Conservation (phyloP, 2,113 vertebrate genomes). For the Rhegmatorhina hoffmannsi region DNA sequence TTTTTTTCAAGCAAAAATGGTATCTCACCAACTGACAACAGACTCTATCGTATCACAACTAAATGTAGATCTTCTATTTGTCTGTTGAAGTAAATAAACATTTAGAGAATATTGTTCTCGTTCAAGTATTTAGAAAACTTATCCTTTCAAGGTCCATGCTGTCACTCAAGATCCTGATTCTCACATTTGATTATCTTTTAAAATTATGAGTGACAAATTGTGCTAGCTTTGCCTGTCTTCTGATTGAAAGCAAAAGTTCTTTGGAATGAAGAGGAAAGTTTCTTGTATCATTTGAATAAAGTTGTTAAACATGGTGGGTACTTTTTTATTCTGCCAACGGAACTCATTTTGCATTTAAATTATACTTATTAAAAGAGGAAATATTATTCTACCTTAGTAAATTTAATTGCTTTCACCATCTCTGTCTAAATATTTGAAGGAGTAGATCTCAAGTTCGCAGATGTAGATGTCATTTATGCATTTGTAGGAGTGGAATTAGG, state of each 20-base stretch:
- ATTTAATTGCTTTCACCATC: not conserved
- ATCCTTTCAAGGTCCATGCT: not conserved
- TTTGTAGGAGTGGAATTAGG: conserved; percentile 9
- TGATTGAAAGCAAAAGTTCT: not conserved
- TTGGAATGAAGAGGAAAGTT: not conserved
- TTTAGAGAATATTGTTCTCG: not conserved
- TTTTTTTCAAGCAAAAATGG: not conserved
- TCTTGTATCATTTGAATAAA: not conserved
- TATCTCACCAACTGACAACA: not conserved
- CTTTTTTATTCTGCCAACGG: not conserved
- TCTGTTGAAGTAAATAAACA: not conserved
- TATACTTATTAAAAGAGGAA: not conserved
- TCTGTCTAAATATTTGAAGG: not conserved
- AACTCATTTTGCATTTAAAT: conserved; percentile 35
- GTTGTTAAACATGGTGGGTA: not conserved
- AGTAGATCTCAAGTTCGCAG: not conserved
- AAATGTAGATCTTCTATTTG: not conserved
- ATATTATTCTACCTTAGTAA: not conserved
- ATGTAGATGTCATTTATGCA: not conserved
- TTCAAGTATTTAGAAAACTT: not conserved
- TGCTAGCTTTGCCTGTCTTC: not conserved
- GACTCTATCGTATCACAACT: not conserved
- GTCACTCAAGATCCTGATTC: not conserved
- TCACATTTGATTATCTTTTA: not conserved
- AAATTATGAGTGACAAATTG: not conserved